Evolutionary conservation across 1,140 invertebrate species (phyloP).

Genomic region (Heliconius hermathena): DNA sequence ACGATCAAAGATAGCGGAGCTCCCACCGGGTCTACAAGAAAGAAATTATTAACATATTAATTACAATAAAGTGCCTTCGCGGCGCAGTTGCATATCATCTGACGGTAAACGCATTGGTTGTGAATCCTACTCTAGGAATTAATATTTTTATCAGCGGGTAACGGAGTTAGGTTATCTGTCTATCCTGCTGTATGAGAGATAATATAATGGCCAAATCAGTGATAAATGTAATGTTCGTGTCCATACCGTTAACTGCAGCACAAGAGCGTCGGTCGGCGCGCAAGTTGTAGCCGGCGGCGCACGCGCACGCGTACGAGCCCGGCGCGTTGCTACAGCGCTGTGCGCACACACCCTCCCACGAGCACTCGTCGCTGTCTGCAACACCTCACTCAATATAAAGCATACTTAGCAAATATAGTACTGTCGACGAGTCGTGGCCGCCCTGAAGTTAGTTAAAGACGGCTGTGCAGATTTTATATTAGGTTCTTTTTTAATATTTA

Average conservation of each 20-base stretch:
- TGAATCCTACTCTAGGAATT: too few species aligned
- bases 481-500: too few species aligned
- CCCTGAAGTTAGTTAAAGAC: too few species aligned
- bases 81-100: too few species aligned
- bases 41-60: too few species aligned
- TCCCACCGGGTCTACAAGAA: conserved; percentile 45
- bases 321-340: conserved; percentile 89
- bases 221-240: neutral
- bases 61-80: too few species aligned
- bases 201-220: too few species aligned
- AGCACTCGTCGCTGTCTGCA: conserved; percentile 89
- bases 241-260: conserved; percentile 85
- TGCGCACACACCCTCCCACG: conserved; percentile 88
- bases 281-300: conserved; percentile 88
- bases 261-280: conserved; percentile 81
- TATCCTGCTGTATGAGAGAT: neutral
- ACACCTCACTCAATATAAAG: conserved; percentile 32
- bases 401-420: too few species aligned
- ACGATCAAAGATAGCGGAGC: conserved; percentile 57
- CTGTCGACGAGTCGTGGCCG: too few species aligned
- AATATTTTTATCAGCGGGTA: too few species aligned
- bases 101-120: too few species aligned
- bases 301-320: conserved; percentile 88
- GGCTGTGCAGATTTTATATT: too few species aligned
- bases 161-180: neutral